Evolutionary conservation across 2,888 invertebrate species (phyloP), one percentile per base, ranked within the genome.

Genomic region (Pollenia angustigena): DNA sequence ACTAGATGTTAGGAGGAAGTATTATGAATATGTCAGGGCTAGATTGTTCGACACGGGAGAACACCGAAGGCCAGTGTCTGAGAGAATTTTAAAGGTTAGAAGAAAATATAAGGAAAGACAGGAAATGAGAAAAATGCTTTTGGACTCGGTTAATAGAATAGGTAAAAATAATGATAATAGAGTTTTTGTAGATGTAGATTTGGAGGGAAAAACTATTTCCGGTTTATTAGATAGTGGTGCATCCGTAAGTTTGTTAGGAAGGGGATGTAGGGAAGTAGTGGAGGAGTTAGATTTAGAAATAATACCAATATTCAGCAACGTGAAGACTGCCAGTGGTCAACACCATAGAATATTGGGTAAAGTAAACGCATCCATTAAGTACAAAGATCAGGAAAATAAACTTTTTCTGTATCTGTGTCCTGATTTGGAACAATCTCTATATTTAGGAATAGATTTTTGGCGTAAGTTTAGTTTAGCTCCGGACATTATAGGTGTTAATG

Each of bases 331-430:
- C n/a, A 42, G 60, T 60, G 60, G 40, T 40, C 60, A 60, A n/a
- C 60, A 40, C 1, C 16, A 46, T 11, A 64, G 64, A 46, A 64
- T 46, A 46, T 44, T 46, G n/a, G 46, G 64, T 2, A 46, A 64
- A 64, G 8, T 46, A 46, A 64, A 46, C 2, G 10, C 16, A 14
- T 46, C 11, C 10, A 64, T 64, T 11, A 12, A 46, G 16, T 64
- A 64, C 46, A 64, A 64, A 46, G 64, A 46, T 11, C 44, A 46
- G 32, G n/a, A 60, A 9, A 42, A n/a, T 12, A 12, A 60, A n/a
- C 14, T 60, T 2, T 0, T 40, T 60, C 14, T 40, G n/a, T 60
- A 60, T 40, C 40, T 60, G 11, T 60, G 60, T 60, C 40, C 60
- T n/a, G 60, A 40, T 14, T 60, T 60, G n/a, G 40, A 60, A 42